Evolutionary conservation across 53 echinoderm and acorn worm species (phyloP), one percentile per base, ranked within the genome.

Genomic region (Actinopyga echinites): DNA sequence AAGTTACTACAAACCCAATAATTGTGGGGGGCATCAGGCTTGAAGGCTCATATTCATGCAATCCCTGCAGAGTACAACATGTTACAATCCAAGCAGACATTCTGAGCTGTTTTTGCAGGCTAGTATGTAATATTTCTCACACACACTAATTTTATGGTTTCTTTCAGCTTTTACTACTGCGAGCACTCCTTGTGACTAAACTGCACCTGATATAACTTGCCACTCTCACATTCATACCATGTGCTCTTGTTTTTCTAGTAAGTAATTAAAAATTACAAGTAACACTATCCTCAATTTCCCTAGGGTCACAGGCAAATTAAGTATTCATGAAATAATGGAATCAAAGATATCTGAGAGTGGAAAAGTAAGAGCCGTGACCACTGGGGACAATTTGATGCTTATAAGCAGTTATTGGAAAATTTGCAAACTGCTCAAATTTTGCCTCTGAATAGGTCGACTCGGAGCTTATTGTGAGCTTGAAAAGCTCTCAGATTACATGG

Each of bases 261-360:
- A 71, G 71, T 71, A 71, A 71, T 71, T 71, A 71, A 71, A 44
- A 71, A 71, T 71, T 71, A 71, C 71, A 42, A 44, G 71, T 71
- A 71, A 71, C 71, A 71, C 71, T 71, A 71, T 71, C 71, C 24
- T 21, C 71, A 38, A 71, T 71, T 71, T 71, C 71, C 71, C 71
- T 71, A 42, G 71, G 71, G 71, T 71, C 71, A 71, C 42, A 26
- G 44, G 71, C 44, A 71, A 71, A 71, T 71, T 71, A 71, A 71
- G 71, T 71, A 71, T 71, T 71, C 71, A 71, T 71, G 71, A 71
- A 40, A 71, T 71, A 71, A 71, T 71, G 71, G 71, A 71, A 71
- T 71, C 71, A 40, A 71, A 71, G 71, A 71, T 71, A 71, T 34
- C 25, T 19, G 71, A 71, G 40, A 71, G 71, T 71, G 23, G 23